A percentile compares a stretch with the other conserved stretches of the same genome.
Evolutionary conservation across 2,888 invertebrate genomes (phyloP).

Genomic region (Aethes cnicana): DNA sequence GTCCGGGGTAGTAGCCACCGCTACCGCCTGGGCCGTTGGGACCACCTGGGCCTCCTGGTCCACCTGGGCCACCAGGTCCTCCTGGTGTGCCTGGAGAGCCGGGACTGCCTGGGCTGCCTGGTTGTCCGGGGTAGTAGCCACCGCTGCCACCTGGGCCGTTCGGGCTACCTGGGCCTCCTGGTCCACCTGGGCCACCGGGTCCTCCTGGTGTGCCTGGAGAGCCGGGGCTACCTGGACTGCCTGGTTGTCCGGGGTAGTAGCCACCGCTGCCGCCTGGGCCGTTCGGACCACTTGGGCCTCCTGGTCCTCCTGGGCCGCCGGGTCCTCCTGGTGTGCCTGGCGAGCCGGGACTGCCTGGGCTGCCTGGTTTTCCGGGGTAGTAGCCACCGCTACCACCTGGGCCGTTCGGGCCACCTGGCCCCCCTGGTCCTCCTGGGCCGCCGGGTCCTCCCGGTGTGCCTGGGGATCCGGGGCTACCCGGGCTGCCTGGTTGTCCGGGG

Average conservation of each 20-base stretch:
- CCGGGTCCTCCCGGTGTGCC: slow-evolving; percentile 42
- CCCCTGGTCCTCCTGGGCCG: slow-evolving; percentile 44
- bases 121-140: no score
- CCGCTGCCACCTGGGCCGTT: slow-evolving; percentile 51
- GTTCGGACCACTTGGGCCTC: no score
- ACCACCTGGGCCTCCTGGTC: slow-evolving; percentile 59
- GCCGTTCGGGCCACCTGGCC: slow-evolving; percentile 59
- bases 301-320: slow-evolving; percentile 32
- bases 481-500: slow-evolving; percentile 48
- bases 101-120: slow-evolving; percentile 42
- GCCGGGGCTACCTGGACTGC: slow-evolving; percentile 38
- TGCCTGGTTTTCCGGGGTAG: slow-evolving; percentile 36
- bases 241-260: slow-evolving; percentile 57
- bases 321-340: slow-evolving; percentile 45
- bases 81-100: slow-evolving; percentile 44
- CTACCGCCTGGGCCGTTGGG: slow-evolving; percentile 63
- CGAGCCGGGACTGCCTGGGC: slow-evolving; percentile 41
- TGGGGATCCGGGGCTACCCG: slow-evolving; percentile 50
- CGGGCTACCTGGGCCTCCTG: slow-evolving; percentile 47
- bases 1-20: slow-evolving; percentile 61
- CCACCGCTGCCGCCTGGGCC: slow-evolving; percentile 50
- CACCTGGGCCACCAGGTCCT: slow-evolving; percentile 56
- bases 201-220: slow-evolving; percentile 39
- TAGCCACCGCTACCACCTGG: slow-evolving; percentile 34
- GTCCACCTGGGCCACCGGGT: slow-evolving; percentile 46